Percentiles rank a stretch among this genome's conserved stretches.
These are phyloP conservation scores for Drosophila subpulchrella DNA, from an alignment of 1,140 invertebrate species.

Conservation along the genomic window DNA sequence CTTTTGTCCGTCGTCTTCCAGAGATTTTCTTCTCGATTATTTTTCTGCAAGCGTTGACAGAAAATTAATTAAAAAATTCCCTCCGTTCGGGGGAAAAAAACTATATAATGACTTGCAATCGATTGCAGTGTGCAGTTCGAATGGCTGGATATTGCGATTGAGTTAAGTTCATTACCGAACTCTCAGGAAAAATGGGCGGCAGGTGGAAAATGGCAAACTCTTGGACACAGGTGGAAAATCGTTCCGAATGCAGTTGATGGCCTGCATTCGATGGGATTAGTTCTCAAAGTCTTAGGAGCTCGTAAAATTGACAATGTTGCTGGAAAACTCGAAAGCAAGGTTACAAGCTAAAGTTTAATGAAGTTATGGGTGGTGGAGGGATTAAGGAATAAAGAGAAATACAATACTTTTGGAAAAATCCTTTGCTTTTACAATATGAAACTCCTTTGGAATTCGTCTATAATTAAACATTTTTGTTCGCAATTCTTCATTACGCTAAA, in stretches of 20 bases:
- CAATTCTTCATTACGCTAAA: conserved; percentile 1
- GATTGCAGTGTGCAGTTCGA: conserved; percentile 39
- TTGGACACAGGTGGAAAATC: conserved; percentile 50
- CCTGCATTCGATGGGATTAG: conserved; percentile 61
- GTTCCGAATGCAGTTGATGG: conserved; percentile 45
- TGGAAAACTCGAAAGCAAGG: not conserved
- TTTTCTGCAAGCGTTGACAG: conserved; percentile 76
- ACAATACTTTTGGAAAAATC: not conserved
- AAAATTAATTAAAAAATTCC: conserved; percentile 79
- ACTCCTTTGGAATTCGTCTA: not conserved
- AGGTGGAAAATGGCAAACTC: conserved; percentile 1
- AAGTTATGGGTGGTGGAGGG: conserved; percentile 7
- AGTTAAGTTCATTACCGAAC: conserved; percentile 73
- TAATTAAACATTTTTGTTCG: conserved; percentile 14
- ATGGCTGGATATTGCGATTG: conserved; percentile 47
- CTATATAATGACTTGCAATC: conserved; percentile 45
- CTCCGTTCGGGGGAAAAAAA: conserved; percentile 33
- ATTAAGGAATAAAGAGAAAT: not conserved
- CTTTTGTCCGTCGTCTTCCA: conserved; percentile 10
- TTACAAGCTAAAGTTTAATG: conserved; percentile 16
- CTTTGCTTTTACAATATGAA: not conserved
- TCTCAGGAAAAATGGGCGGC: conserved; percentile 8
- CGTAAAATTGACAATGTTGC: conserved; percentile 33
- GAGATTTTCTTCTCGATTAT: conserved; percentile 18
- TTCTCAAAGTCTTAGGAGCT: conserved; percentile 13